Evolutionary conservation across 2,797 vertebrate species (phyloP).

Genomic region (Tenualosa thibaudeaui): DNA sequence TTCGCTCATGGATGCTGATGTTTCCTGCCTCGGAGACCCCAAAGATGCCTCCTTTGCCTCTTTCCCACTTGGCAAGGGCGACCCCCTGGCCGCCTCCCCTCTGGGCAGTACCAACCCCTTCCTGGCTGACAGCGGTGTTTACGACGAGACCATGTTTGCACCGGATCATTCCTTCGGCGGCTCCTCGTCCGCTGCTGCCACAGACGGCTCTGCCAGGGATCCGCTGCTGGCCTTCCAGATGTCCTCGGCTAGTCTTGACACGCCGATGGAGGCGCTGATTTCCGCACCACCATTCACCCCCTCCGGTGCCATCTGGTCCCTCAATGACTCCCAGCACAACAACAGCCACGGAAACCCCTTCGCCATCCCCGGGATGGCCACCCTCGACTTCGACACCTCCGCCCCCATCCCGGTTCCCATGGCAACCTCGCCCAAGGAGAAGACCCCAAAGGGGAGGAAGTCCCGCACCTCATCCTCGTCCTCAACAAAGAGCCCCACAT

Average conservation of each 20-base stretch:
- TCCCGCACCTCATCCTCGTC: slow-evolving; percentile 58
- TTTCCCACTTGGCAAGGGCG: slow-evolving; percentile 42
- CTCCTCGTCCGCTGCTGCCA: slow-evolving; percentile 20
- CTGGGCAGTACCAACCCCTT: slow-evolving; percentile 37
- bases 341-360: slow-evolving; percentile 62
- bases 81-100: slow-evolving; percentile 22
- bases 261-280: slow-evolving; percentile 56
- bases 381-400: slow-evolving; percentile 60
- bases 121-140: slow-evolving; percentile 25
- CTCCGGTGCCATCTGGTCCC: slow-evolving; percentile 68
- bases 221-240: slow-evolving; percentile 51
- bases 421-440: slow-evolving; percentile 70
- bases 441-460: slow-evolving; percentile 64
- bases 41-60: slow-evolving; percentile 45
- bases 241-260: slow-evolving; percentile 30
- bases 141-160: slow-evolving; percentile 62
- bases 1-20: slow-evolving; percentile 59
- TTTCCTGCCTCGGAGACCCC: slow-evolving; percentile 47
- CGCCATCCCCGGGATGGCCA: slow-evolving; percentile 55
- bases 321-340: slow-evolving; percentile 61
- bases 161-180: slow-evolving; percentile 50
- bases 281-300: slow-evolving; percentile 71
- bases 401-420: slow-evolving; percentile 62
- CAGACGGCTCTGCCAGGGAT: slow-evolving; percentile 29
- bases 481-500: slow-evolving; percentile 66